Evolutionary conservation across 2,888 invertebrate species (phyloP).

Genomic region (Falcaria lacertinaria): DNA sequence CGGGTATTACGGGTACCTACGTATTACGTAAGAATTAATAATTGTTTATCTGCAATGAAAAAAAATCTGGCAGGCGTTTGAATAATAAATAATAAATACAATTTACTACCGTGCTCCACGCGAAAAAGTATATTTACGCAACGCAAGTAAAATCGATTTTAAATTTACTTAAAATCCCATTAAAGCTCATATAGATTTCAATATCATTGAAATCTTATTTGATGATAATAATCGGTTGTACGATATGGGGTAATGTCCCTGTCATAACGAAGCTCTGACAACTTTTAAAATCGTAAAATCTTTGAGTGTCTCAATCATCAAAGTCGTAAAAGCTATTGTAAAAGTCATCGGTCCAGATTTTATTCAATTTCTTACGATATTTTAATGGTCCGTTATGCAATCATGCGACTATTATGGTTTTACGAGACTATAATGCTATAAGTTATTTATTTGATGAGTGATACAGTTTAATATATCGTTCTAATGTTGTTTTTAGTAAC

Average conservation of each 20-base stretch:
- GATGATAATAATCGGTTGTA: background rate
- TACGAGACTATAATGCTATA: slow-evolving; percentile 23
- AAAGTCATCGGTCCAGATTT: slow-evolving; percentile 19
- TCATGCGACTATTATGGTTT: slow-evolving; percentile 25
- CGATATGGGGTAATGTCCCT: background rate
- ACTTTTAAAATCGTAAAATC: background rate
- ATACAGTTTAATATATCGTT: slow-evolving; percentile 7
- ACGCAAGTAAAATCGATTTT: too few relatives aligned
- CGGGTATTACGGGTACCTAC: too few relatives aligned
- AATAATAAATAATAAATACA: too few relatives aligned
- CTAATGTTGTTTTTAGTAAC: too few relatives aligned
- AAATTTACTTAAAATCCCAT: too few relatives aligned
- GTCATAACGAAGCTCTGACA: background rate
- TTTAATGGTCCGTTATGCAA: slow-evolving; percentile 28
- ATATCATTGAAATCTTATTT: too few relatives aligned
- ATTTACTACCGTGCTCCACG: too few relatives aligned
- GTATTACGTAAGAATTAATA: too few relatives aligned
- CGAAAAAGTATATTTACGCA: too few relatives aligned
- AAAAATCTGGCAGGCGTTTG: too few relatives aligned
- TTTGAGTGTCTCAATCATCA: background rate
- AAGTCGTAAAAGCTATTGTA: slow-evolving; percentile 1
- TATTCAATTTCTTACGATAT: slow-evolving; percentile 32
- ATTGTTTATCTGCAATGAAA: too few relatives aligned
- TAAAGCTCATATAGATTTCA: too few relatives aligned
- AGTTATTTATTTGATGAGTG: slow-evolving; percentile 19